Evolutionary conservation across 2,888 invertebrate genomes (phyloP).

Genomic region (Leucania comma): DNA sequence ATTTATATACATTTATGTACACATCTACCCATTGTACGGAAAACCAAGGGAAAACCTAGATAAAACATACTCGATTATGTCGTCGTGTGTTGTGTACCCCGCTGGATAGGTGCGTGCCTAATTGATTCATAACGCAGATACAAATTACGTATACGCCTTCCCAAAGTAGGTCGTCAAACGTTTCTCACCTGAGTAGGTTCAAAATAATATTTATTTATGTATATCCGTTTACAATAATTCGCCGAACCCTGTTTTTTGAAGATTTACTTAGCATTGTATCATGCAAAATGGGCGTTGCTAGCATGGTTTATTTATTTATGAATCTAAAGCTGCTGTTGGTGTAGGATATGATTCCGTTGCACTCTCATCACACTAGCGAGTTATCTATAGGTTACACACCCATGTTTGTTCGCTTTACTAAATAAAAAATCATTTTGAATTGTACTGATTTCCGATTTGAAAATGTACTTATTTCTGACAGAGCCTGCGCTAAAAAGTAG

Average conservation of each 20-base stretch:
- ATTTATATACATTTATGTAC: background rate
- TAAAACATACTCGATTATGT: no score
- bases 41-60: no score
- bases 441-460: no score
- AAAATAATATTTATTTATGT: background rate
- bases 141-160: background rate
- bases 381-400: no score
- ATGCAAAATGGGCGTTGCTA: conserved; percentile 2
- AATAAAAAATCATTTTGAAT: no score
- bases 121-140: background rate
- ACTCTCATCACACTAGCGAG: background rate
- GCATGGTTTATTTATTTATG: conserved; percentile 10
- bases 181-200: conserved; percentile 3
- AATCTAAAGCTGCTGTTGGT: background rate
- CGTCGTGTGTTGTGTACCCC: no score
- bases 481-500: no score
- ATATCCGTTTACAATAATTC: conserved; percentile 4
- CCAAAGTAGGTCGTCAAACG: conserved; percentile 18
- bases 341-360: background rate
- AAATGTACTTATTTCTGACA: no score
- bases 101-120: background rate
- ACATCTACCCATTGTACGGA: no score
- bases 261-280: background rate
- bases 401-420: no score
- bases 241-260: conserved; percentile 7